Base-by-base conservation (phyloP, 2,888 invertebrate species). In the Cephonodes hylas region DNA sequence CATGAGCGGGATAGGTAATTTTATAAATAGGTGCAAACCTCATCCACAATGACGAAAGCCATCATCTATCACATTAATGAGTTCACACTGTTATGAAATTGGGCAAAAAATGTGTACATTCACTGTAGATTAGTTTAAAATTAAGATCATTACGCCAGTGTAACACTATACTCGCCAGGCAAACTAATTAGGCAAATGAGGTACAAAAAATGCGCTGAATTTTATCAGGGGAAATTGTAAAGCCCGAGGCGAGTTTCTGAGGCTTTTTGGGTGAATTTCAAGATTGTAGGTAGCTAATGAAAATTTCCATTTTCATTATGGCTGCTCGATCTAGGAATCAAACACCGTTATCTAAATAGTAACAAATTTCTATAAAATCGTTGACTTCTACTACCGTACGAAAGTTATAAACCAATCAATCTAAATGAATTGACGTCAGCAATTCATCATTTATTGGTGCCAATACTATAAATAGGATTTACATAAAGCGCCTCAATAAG, bases 401-500 rank as follows among this genome's bases (percentile, higher is more conserved):
- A 73, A 76, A 77, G 67, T 77, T 66, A 64, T 62, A 67, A 62
- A 45, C 38, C 59, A 63, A 61, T 60, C 25, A 2, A 15, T 15
- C n/a, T 61, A 62, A 46, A 44, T 58, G 63, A 34, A 60, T 64
- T 65, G 66, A 18, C 59, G 53, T 58, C 61, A 65, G 63, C 63
- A n/a, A n/a, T n/a, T n/a, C n/a, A n/a, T n/a, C n/a, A 56, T 59
- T 60, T n/a, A n/a, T n/a, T n/a, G n/a, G n/a, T n/a, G n/a, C n/a
- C n/a, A n/a, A n/a, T n/a, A n/a, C n/a, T n/a, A n/a, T n/a, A n/a
- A n/a, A n/a, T n/a, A n/a, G n/a, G n/a, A n/a, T n/a, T n/a, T n/a
- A n/a, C n/a, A n/a, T n/a, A n/a, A n/a, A n/a, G 38, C 38, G 18
- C 10, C 3, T 4, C 10, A 3, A 18, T 10, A 20, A 8, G 2